Percentiles rank a stretch among this genome's conserved stretches.
Evolutionary conservation across 2,888 invertebrate species (phyloP).

Genomic region (Chydorus sphaericus): DNA sequence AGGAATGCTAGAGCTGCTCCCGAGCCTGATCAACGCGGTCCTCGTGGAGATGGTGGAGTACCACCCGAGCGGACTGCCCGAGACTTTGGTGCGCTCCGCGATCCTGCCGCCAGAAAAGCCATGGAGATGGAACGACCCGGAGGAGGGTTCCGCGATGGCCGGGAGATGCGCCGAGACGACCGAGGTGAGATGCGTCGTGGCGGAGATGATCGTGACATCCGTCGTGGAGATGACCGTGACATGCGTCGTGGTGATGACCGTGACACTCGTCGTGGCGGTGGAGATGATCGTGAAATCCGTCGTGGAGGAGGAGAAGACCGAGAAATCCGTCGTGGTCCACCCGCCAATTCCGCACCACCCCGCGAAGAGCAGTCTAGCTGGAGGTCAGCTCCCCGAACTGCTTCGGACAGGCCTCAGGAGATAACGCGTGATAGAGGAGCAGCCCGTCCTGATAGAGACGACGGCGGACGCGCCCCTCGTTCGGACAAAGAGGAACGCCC

Average conservation of each 20-base stretch:
- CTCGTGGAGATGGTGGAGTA: too few relatives aligned
- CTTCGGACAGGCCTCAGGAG: not conserved
- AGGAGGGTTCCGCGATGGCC: not conserved
- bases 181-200: not conserved
- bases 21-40: not conserved
- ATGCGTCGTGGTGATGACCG: not conserved
- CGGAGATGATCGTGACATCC: not conserved
- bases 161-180: constrained; percentile 1
- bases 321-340: not conserved
- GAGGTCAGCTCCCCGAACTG: not conserved
- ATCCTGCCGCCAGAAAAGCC: not conserved
- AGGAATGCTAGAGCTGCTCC: not conserved
- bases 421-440: not conserved
- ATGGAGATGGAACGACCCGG: not conserved
- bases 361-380: not conserved
- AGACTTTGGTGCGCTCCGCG: not conserved
- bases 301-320: not conserved
- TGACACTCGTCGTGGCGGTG: not conserved
- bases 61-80: not conserved
- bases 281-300: not conserved
- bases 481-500: not conserved
- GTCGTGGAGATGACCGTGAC: not conserved
- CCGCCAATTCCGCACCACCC: too few relatives aligned
- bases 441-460: not conserved
- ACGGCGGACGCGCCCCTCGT: not conserved